Percentiles rank a stretch among this genome's conserved stretches.
Evolutionary conservation across 2,113 vertebrate species (phyloP).

Genomic region (Orcinus orca): DNA sequence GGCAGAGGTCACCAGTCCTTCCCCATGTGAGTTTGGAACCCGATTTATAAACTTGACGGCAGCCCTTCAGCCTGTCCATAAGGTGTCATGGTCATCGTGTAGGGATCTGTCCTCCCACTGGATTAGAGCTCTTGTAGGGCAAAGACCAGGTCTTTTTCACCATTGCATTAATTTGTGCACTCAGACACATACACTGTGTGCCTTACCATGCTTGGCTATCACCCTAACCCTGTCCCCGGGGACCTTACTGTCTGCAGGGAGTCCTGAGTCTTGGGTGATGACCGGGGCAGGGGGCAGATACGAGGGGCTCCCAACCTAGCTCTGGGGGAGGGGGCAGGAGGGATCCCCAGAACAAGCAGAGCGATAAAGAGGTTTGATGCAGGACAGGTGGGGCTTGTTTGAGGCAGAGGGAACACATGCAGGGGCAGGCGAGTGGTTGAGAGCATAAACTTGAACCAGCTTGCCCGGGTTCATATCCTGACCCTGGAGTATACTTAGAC

Average conservation of each 20-base stretch:
- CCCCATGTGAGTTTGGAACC: not conserved
- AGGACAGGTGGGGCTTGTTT: no score
- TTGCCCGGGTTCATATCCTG: not conserved
- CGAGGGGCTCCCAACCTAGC: not conserved
- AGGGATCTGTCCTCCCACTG: accelerated
- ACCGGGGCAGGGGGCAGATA: accelerated
- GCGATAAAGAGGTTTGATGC: not conserved
- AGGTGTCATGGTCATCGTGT: accelerated
- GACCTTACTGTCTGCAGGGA: not conserved
- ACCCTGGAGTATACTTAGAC: accelerated
- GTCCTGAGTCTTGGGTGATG: accelerated
- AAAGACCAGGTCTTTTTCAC: not conserved
- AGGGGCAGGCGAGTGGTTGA: accelerated
- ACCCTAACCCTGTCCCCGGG: not conserved
- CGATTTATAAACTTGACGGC: accelerated
- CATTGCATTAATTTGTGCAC: accelerated
- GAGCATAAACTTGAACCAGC: not conserved
- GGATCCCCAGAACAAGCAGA: not conserved
- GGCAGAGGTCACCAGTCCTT: not conserved
- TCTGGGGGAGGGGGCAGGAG: not conserved
- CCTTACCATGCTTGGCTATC: not conserved
- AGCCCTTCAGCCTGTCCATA: not conserved
- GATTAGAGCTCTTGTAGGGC: not conserved
- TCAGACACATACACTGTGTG: not conserved
- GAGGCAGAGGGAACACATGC: accelerated